A percentile compares a stretch with the other conserved stretches of the same genome.
phyloP scores from a whole-genome alignment of 2,888 invertebrate species.

The Ceratothoa steindachneri region DNA sequence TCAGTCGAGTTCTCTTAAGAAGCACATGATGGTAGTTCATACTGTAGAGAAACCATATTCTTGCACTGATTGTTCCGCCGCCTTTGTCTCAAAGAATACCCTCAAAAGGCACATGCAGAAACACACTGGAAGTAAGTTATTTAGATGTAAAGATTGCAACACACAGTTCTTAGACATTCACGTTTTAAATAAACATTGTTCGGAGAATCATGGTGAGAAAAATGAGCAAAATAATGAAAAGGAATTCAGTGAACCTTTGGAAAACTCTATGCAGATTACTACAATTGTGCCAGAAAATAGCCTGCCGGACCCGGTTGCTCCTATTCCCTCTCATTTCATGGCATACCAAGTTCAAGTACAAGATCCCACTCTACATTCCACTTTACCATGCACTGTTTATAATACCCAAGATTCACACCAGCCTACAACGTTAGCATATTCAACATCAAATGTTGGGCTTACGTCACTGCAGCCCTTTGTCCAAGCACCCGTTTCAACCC shows the following conservation, averaged over 20 bases:
- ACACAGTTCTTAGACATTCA: conserved; percentile 25
- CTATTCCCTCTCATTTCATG: neutral
- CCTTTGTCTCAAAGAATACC: conserved; percentile 31
- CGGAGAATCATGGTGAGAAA: conserved; percentile 20
- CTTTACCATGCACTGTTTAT: conserved; percentile 16
- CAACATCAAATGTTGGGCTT: neutral
- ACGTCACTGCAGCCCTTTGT: conserved; percentile 20
- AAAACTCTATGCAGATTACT: neutral
- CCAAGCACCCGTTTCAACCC: conserved; percentile 20
- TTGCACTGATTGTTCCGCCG: conserved; percentile 33
- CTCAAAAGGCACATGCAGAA: conserved; percentile 39
- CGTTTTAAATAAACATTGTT: conserved; percentile 25
- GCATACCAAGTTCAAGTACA: neutral
- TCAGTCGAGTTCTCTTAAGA: conserved; percentile 19
- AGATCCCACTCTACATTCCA: neutral
- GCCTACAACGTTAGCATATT: neutral
- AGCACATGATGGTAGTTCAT: conserved; percentile 32
- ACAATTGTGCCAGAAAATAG: neutral
- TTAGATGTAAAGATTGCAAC: conserved; percentile 27
- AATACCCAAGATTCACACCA: conserved; percentile 21
- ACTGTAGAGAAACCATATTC: conserved; percentile 30
- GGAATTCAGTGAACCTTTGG: neutral
- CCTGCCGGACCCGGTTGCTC: neutral
- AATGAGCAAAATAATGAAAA: too few relatives aligned
- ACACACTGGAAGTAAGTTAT: conserved; percentile 29